Evolutionary conservation across 2,888 invertebrate species (phyloP), one percentile per base, ranked within the genome.

Genomic region (Tachina lurida): DNA sequence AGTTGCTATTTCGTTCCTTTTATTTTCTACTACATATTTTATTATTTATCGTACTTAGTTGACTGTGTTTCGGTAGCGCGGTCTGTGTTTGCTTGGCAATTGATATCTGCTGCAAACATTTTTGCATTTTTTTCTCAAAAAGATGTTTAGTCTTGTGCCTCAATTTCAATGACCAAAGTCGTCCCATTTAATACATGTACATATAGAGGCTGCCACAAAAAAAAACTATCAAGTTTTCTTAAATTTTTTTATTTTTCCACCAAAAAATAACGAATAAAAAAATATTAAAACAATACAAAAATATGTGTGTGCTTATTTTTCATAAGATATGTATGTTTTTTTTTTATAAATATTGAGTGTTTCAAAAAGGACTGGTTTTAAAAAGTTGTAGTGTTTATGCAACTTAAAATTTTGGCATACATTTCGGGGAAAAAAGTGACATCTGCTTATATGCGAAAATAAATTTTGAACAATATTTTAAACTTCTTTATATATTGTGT

Each of bases 21-120:
- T 71, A 19, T 74, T 63, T 80, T 74, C 8, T 39, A n/a, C 47
- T 47, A 43, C 31, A 31, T 31, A 31, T 56, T 58, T 71, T 49
- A 39, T 39, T 67, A 67, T 67, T 65, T 47, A 47, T 65, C 47
- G 52, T 47, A 62, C 47, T 74, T 13, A 63, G 52, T 71, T 63
- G 71, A 63, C 45, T 70, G 74, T 84, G 3, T 83, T 87, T 87
- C 75, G 84, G 74, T 68, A 79, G 71, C 76, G 78, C 84, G 67
- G 67, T 47, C 86, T 77, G 83, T 84, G 84, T 71, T 85, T 84
- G 84, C 84, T 85, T 80, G 85, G 81, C 84, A 88, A 82, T 89
- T 91, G 89, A 89, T 88, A 88, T 85, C 84, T 65, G 86, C 87
- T 84, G 85, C 86, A 76, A 63, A 73, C 15, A 75, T 75, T 75